Evolutionary conservation across 2,113 vertebrate species (phyloP).

Genomic region (Phalacrocorax brasilianus): DNA sequence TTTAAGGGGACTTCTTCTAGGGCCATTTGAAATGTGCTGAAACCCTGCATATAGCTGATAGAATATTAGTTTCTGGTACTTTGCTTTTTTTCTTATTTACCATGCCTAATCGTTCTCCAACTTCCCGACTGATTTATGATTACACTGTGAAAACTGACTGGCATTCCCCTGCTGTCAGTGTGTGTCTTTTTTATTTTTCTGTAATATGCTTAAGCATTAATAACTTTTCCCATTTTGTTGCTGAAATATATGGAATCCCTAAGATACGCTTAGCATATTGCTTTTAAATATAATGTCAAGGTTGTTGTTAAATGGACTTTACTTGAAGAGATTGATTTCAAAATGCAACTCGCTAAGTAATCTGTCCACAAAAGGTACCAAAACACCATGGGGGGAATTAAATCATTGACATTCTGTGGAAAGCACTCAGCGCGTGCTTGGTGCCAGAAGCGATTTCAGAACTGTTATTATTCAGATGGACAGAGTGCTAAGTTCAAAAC

Average conservation of each 20-base stretch:
- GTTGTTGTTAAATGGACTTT: not conserved
- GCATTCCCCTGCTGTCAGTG: not conserved
- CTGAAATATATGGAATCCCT: not conserved
- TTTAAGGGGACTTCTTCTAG: not conserved
- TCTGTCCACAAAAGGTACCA: not conserved
- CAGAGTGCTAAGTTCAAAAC: not conserved
- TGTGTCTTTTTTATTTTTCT: not conserved
- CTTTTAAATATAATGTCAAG: not conserved
- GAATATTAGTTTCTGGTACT: not conserved
- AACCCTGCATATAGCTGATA: not conserved
- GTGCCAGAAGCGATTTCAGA: not conserved
- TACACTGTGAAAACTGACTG: not conserved
- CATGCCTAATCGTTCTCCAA: not conserved
- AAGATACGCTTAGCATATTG: not conserved
- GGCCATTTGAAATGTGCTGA: not conserved
- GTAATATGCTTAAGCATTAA: not conserved
- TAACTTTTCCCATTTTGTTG: not conserved
- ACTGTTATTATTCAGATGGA: not conserved
- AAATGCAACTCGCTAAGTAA: not conserved
- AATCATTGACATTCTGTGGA: not conserved
- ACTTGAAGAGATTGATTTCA: not conserved
- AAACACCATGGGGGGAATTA: not conserved
- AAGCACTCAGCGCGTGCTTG: rapidly evolving
- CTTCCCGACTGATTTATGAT: not conserved
- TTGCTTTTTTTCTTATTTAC: not conserved